Percentiles rank a stretch among this genome's conserved stretches.
These are phyloP conservation scores for Poeciliopsis turrubarensis DNA, from an alignment of 2,113 vertebrate species.

Conservation along the genomic window DNA sequence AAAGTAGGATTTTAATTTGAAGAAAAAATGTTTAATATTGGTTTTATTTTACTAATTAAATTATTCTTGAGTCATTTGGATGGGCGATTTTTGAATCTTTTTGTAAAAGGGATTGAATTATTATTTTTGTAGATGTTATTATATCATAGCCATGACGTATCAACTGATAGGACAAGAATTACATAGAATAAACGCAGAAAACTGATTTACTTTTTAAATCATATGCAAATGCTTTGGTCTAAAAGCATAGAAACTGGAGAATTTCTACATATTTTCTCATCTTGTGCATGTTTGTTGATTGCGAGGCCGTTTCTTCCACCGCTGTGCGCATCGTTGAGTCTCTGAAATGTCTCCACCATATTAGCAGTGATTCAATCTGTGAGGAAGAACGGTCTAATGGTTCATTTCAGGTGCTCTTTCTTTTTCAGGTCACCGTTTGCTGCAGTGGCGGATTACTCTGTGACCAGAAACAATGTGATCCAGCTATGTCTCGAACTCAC, in stretches of 20 bases:
- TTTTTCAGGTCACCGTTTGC: slow-evolving; percentile 93
- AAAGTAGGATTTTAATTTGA: not conserved
- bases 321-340: not conserved
- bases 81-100: no score
- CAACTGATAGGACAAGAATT: slow-evolving; percentile 45
- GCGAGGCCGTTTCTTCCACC: not conserved
- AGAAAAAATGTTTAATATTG: not conserved
- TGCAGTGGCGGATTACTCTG: slow-evolving; percentile 94
- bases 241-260: not conserved
- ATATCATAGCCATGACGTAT: slow-evolving; percentile 54
- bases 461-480: slow-evolving; percentile 96
- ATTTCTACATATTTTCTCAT: not conserved
- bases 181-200: not conserved
- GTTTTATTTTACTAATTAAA: not conserved
- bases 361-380: slow-evolving; percentile 52
- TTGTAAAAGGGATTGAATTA: not conserved
- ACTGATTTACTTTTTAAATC: not conserved
- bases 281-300: not conserved
- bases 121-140: slow-evolving; percentile 14
- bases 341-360: slow-evolving; percentile 11
- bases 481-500: slow-evolving; percentile 97
- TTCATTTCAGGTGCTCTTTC: slow-evolving; percentile 84
- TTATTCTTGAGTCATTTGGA: no score
- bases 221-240: not conserved
- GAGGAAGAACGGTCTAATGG: slow-evolving; percentile 77